Percentiles rank a stretch among this genome's conserved stretches.
These are phyloP conservation scores for Poeciliopsis gracilis DNA, from an alignment of 2,797 vertebrate species.

Conservation along the genomic window DNA sequence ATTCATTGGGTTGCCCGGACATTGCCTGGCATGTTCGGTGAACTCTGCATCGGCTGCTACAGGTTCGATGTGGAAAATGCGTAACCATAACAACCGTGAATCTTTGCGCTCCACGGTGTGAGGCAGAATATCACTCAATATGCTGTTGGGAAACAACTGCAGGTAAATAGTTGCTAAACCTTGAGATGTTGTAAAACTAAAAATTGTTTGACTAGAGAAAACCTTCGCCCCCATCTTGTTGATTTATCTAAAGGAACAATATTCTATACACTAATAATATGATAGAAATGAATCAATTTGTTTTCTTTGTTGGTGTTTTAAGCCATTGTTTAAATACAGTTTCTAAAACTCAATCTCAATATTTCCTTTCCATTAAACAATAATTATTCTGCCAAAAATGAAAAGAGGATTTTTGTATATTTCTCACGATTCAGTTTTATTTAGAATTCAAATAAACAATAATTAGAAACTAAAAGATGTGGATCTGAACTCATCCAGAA, in stretches of 20 bases:
- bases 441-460: background rate
- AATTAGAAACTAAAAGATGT: background rate
- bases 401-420: background rate
- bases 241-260: background rate
- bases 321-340: too few relatives aligned
- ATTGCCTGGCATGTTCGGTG: background rate
- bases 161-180: background rate
- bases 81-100: background rate
- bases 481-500: background rate
- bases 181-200: background rate
- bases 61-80: background rate
- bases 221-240: background rate
- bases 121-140: conserved; percentile 6
- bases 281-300: background rate
- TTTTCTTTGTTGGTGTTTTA: background rate
- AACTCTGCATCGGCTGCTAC: background rate
- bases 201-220: background rate
- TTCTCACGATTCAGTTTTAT: background rate
- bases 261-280: background rate
- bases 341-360: background rate
- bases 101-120: background rate
- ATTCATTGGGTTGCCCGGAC: background rate
- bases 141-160: background rate
- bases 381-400: background rate
- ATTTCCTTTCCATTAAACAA: background rate